A percentile compares a stretch with the other conserved stretches of the same genome.
Conservation (phyloP, 2,888 invertebrate genomes). For the Agrotis clavis region DNA sequence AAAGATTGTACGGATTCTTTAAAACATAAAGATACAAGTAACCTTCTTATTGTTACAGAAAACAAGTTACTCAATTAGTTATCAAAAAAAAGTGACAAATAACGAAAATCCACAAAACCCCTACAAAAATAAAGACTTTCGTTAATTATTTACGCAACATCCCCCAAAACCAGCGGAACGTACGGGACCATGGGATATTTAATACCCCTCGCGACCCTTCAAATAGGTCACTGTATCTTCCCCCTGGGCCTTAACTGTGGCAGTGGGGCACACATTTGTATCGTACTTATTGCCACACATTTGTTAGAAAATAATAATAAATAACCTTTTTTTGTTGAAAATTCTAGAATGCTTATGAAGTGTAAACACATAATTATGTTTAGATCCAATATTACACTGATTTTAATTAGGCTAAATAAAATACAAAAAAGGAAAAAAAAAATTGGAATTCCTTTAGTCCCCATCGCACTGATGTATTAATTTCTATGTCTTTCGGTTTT, state of each 20-base stretch:
- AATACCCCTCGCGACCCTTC: conserved; percentile 60
- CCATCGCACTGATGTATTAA: neutral
- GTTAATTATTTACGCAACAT: conserved; percentile 40
- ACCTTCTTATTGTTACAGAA: too few species aligned
- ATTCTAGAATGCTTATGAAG: too few species aligned
- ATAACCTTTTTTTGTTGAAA: too few species aligned
- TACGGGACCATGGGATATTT: conserved; percentile 50
- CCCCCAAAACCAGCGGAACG: conserved; percentile 35
- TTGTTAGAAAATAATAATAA: neutral
- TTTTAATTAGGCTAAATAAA: too few species aligned
- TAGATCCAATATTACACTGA: too few species aligned
- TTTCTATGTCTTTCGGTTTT: neutral
- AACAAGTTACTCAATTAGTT: neutral
- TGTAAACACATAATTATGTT: too few species aligned
- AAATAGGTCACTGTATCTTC: conserved; percentile 74
- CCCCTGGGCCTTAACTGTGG: conserved; percentile 68
- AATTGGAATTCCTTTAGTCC: neutral
- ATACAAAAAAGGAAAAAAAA: neutral
- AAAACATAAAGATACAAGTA: too few species aligned
- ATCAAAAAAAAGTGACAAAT: neutral
- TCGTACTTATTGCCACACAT: neutral
- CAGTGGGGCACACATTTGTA: conserved; percentile 72
- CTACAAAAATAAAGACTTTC: conserved; percentile 20
- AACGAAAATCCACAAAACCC: neutral
- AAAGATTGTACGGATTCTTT: too few species aligned